phyloP scores from a whole-genome alignment of 2,797 vertebrate species.

The Neostethus bicornis region DNA sequence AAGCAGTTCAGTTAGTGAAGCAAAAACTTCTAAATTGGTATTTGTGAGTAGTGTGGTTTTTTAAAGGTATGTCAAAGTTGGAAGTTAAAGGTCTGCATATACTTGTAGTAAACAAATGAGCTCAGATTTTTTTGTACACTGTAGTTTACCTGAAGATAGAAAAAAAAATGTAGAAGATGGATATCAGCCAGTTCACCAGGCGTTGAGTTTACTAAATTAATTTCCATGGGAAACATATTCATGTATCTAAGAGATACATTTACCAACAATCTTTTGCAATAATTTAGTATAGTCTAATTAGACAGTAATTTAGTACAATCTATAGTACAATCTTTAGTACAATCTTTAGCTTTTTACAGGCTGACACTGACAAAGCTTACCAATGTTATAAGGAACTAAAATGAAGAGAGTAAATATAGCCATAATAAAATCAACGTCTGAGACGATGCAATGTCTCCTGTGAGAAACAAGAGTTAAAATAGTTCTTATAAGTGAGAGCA shows the following conservation, averaged over 20 bases:
- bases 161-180: constrained; percentile 56
- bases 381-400: constrained; percentile 55
- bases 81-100: constrained; percentile 20
- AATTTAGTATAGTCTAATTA: constrained; percentile 28
- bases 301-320: too few species aligned
- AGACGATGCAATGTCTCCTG: constrained; percentile 39
- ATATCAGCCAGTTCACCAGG: constrained; percentile 40
- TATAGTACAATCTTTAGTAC: too few species aligned
- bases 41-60: constrained; percentile 34
- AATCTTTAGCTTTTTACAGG: too few species aligned
- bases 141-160: constrained; percentile 61
- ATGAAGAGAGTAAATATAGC: constrained; percentile 72
- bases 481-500: constrained; percentile 61
- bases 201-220: constrained; percentile 37
- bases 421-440: constrained; percentile 66
- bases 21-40: too few species aligned
- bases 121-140: constrained; percentile 46
- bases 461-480: constrained; percentile 61
- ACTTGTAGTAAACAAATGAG: constrained; percentile 59
- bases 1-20: too few species aligned
- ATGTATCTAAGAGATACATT: constrained; percentile 38
- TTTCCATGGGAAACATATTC: constrained; percentile 45
- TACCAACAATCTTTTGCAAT: constrained; percentile 47
- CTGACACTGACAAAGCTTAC: constrained; percentile 49
- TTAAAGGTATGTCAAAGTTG: constrained; percentile 46